Evolutionary conservation across 2,113 vertebrate species (phyloP).

Genomic region (Pogona vitticeps): DNA sequence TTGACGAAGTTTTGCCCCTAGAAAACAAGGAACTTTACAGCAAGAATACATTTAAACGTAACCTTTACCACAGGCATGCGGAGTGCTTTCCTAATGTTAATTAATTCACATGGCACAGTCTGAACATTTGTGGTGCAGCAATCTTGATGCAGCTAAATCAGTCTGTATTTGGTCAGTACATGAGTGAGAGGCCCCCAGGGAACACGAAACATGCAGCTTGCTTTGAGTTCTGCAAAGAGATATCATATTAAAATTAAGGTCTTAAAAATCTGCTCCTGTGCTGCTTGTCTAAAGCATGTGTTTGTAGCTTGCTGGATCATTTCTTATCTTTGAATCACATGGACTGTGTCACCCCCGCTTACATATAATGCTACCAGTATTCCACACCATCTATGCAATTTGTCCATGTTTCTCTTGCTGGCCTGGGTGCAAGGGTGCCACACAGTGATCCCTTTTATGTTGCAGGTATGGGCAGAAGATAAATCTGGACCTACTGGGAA

Average conservation of each 20-base stretch:
- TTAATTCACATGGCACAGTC: neutral
- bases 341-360: too few relatives aligned
- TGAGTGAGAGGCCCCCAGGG: neutral
- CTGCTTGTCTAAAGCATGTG: too few relatives aligned
- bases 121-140: neutral
- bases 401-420: neutral
- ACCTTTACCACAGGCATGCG: neutral
- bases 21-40: neutral
- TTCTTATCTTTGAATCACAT: too few relatives aligned
- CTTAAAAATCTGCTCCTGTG: neutral
- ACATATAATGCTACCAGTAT: neutral
- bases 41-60: slow-evolving; percentile 5
- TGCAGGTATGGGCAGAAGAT: neutral
- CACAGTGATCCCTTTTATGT: neutral
- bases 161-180: neutral
- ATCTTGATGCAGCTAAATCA: neutral
- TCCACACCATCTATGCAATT: neutral
- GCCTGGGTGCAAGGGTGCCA: too few relatives aligned
- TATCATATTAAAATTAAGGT: neutral
- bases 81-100: neutral
- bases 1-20: neutral
- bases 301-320: too few relatives aligned
- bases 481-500: neutral
- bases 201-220: neutral
- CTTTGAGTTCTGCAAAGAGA: neutral